phyloP scores from a whole-genome alignment of 2,888 invertebrate genomes.

The Nomada hirtipes region DNA sequence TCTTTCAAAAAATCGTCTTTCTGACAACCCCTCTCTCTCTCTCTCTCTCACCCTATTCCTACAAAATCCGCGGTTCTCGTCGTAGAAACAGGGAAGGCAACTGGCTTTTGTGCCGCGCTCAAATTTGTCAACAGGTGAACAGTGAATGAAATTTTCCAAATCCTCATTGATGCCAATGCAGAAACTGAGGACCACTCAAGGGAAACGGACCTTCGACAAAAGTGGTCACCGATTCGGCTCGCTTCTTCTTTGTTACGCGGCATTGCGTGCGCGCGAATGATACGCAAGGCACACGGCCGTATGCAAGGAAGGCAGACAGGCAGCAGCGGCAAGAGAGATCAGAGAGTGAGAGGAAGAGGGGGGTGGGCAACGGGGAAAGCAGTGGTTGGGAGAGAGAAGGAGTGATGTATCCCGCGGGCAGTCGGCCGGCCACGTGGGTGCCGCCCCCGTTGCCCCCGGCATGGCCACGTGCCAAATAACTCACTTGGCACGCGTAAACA shows the following conservation, averaged over 20 bases:
- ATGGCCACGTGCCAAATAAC: conserved; percentile 81
- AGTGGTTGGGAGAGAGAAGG: conserved; percentile 39
- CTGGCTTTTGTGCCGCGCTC: no score
- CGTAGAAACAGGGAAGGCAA: no score
- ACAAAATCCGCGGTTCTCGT: background rate
- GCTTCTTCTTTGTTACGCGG: conserved; percentile 22
- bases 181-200: no score
- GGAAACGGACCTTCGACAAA: no score
- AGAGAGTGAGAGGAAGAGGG: conserved; percentile 3
- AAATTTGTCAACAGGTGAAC: no score
- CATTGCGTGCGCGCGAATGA: conserved; percentile 35
- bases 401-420: conserved; percentile 63
- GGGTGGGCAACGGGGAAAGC: conserved; percentile 10
- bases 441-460: conserved; percentile 59
- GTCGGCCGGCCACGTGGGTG: conserved; percentile 77
- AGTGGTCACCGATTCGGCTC: background rate
- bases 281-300: conserved; percentile 35
- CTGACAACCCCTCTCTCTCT: no score
- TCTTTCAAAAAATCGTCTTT: background rate
- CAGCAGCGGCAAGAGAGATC: conserved; percentile 14
- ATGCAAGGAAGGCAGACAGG: conserved; percentile 3
- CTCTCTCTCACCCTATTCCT: background rate
- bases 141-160: no score
- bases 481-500: conserved; percentile 83
- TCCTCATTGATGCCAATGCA: no score